Base-by-base conservation (phyloP, 2,888 invertebrate species). In the Acanthococcus lagerstroemiae region DNA sequence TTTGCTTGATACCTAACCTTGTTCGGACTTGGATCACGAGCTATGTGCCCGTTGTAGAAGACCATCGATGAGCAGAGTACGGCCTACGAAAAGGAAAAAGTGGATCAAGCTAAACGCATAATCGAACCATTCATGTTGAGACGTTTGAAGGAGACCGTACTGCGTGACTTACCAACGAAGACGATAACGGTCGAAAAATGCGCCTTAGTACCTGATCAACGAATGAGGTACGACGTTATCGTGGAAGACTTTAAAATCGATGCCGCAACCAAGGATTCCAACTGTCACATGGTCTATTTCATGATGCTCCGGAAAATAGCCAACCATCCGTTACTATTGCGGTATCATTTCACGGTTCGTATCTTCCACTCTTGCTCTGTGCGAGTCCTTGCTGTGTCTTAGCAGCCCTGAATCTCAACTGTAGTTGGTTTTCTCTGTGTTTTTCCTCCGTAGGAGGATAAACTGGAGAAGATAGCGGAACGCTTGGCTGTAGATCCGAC, bases 101-200 rank as follows among this genome's bases (percentile, higher is more conserved):
- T 97, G 50, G 85, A 85, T 15, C 90, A 95, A 73, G 96, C 96
- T 0, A 95, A 96, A 75, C 82, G 87, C 57, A 95, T 97, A 71
- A 94, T 97, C 89, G 90, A 89, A 75, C 97, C 97, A 0, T 97
- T 97, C 76, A 85, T 96, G 3, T 79, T 97, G 52, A 80, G 96
- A 19, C 80, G 97, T 67, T 78, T 95, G 55, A 96, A 96, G 77
- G 78, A 82, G 22, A 91, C 95, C 72, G 95, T 95, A 0, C 79
- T 92, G 0, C 83, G 84, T 67, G 89, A 92, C 76, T 77, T 97
- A 72, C 96, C 96, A 0, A 77, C 81, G 72, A 97, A 96, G 78
- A 82, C 80, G 2, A 89, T 92, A 69, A 78, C 82, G 57, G 81
- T 87, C 1, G 80, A 86, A 57, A 78, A 79, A 70, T 82, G 87